Conservation (phyloP, 2,113 vertebrate genomes). For the Ploceus nigricollis region DNA sequence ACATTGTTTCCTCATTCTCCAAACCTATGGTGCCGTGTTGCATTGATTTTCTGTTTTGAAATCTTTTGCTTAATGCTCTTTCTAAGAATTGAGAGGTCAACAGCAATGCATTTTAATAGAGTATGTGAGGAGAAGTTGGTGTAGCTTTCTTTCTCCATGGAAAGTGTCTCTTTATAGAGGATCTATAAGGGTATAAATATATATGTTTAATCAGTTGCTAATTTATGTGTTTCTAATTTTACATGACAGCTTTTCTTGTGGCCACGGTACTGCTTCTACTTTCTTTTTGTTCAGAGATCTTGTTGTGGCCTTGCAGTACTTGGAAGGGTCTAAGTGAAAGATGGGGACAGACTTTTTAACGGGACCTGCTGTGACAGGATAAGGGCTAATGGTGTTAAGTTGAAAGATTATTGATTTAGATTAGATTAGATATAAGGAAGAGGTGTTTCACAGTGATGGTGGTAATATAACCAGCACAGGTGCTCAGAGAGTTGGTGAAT, state of each 20-base stretch:
- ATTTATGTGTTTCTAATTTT: not conserved
- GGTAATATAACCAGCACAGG: not conserved
- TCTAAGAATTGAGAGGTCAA: not conserved
- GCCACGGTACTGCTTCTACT: not conserved
- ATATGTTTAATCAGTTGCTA: not conserved
- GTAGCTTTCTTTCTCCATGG: not conserved
- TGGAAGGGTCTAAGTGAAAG: not conserved
- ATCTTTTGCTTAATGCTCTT: not conserved
- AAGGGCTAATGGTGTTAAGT: not conserved
- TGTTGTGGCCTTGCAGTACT: not conserved
- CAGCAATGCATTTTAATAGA: not conserved
- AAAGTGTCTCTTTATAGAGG: not conserved
- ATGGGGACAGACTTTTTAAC: not conserved
- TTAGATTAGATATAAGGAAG: not conserved
- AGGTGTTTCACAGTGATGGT: not conserved
- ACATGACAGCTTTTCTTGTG: not conserved
- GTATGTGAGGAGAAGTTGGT: not conserved
- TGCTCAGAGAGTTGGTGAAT: not conserved
- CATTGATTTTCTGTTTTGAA: not conserved
- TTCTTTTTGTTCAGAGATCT: not conserved
- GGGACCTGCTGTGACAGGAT: not conserved
- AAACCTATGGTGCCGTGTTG: not conserved
- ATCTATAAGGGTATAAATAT: not conserved
- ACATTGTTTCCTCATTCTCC: not conserved
- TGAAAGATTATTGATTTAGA: not conserved